These are phyloP conservation scores for Magallana angulata DNA, from an alignment of 1,140 invertebrate genomes.

Conservation along the genomic window DNA sequence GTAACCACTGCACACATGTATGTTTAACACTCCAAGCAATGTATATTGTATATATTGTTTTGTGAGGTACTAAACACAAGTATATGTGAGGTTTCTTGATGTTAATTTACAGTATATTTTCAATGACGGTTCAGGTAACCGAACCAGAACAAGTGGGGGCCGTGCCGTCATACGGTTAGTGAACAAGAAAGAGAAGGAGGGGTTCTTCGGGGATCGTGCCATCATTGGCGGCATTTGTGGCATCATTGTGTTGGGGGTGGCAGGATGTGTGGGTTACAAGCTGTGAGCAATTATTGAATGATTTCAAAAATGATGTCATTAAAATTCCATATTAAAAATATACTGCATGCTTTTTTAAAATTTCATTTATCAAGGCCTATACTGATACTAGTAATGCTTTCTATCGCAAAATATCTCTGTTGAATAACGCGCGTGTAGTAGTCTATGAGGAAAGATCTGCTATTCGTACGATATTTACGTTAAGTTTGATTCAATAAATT, in stretches of 20 bases:
- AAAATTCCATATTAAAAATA: too few relatives aligned
- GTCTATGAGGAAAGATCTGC: neutral
- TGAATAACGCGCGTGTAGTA: neutral
- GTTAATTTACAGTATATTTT: neutral
- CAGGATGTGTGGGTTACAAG: neutral
- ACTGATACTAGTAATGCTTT: too few relatives aligned
- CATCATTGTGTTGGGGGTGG: neutral
- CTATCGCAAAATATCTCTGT: neutral
- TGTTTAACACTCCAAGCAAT: too few relatives aligned
- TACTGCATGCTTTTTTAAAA: too few relatives aligned
- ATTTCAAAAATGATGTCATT: too few relatives aligned
- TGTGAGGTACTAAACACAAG: too few relatives aligned
- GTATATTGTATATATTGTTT: too few relatives aligned
- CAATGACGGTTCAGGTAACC: neutral
- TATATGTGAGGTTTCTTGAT: too few relatives aligned
- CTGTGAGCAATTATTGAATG: neutral
- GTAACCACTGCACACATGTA: too few relatives aligned
- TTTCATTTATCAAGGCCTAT: too few relatives aligned
- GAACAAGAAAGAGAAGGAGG: neutral
- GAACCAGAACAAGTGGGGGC: neutral
- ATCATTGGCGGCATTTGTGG: neutral
- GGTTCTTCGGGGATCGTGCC: neutral
- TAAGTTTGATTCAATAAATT: too few relatives aligned
- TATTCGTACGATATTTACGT: too few relatives aligned
- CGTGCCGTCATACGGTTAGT: neutral